phyloP scores from a whole-genome alignment of 2,888 invertebrate species.

The Mythimna vitellina region DNA sequence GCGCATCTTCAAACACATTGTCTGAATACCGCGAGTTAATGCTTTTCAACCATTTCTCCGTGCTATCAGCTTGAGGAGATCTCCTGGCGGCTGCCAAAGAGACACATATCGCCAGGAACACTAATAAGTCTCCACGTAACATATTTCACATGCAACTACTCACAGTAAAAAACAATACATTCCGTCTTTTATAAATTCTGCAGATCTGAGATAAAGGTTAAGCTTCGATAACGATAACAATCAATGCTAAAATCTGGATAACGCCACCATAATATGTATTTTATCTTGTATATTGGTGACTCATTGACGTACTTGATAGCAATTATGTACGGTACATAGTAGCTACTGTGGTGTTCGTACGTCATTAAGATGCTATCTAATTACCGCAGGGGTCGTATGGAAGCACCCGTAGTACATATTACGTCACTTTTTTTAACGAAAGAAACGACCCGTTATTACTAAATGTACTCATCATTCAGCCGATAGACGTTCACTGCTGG shows the following conservation, averaged over 20 bases:
- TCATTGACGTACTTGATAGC: not conserved
- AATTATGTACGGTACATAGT: conserved; percentile 2
- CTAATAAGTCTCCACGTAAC: conserved; percentile 59
- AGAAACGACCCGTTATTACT: not conserved
- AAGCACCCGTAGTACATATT: not conserved
- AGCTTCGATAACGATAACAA: conserved; percentile 48
- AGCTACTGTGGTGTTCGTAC: not conserved
- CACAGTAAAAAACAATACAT: not conserved
- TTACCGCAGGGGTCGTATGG: conserved; percentile 4
- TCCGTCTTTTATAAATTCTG: conserved; percentile 66
- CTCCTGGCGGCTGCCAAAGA: conserved; percentile 60
- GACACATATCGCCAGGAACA: conserved; percentile 53
- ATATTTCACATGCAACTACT: conserved; percentile 40
- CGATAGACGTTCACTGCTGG: too few species aligned
- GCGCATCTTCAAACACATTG: conserved; percentile 81
- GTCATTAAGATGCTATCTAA: conserved; percentile 35
- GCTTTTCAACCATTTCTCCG: conserved; percentile 69
- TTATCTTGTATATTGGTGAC: conserved; percentile 22
- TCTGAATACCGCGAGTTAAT: conserved; percentile 71
- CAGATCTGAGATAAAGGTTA: conserved; percentile 38
- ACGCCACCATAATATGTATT: conserved; percentile 2
- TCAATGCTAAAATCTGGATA: conserved; percentile 35
- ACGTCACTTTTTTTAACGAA: not conserved
- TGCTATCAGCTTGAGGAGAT: conserved; percentile 74
- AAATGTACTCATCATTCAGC: too few species aligned